Conservation (phyloP, 2,888 invertebrate species). For the Dasysyrphus tricinctus region DNA sequence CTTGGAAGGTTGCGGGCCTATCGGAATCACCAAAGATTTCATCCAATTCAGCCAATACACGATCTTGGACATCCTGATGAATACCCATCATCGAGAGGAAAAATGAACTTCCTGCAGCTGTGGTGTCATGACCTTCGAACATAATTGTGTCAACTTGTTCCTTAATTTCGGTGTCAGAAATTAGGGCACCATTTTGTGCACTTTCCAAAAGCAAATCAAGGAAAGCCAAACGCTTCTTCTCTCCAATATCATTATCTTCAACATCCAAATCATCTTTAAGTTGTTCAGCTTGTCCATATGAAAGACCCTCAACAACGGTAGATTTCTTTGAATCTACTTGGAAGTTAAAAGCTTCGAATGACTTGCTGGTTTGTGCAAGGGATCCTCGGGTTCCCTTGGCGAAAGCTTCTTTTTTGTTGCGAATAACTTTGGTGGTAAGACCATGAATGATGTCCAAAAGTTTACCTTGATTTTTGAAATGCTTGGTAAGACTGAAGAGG, state of each 20-base stretch:
- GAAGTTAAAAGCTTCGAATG: constrained; percentile 75
- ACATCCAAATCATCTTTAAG: constrained; percentile 92
- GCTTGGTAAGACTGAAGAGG: constrained; percentile 90
- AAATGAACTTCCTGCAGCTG: constrained; percentile 92
- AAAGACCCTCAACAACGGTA: constrained; percentile 86
- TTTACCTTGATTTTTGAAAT: constrained; percentile 90
- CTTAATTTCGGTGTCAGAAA: constrained; percentile 91
- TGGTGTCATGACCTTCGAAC: constrained; percentile 94
- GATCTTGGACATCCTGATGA: constrained; percentile 89
- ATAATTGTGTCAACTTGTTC: constrained; percentile 94
- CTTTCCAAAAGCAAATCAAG: constrained; percentile 93
- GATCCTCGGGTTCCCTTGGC: constrained; percentile 86
- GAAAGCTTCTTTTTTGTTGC: constrained; percentile 90
- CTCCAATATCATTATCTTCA: constrained; percentile 90
- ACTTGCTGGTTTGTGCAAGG: constrained; percentile 77
- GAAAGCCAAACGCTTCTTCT: constrained; percentile 93
- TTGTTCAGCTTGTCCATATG: constrained; percentile 89
- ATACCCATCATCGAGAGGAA: constrained; percentile 91
- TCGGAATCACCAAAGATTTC: constrained; percentile 90
- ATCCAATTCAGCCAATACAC: constrained; percentile 89
- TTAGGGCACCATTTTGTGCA: constrained; percentile 88
- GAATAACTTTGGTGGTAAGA: constrained; percentile 91
- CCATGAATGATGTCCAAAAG: constrained; percentile 91
- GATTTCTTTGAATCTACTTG: constrained; percentile 64
- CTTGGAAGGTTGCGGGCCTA: constrained; percentile 90